A percentile compares a stretch with the other conserved stretches of the same genome.
phyloP scores from a whole-genome alignment of 2,888 invertebrate species.

The Apotomis capreana region DNA sequence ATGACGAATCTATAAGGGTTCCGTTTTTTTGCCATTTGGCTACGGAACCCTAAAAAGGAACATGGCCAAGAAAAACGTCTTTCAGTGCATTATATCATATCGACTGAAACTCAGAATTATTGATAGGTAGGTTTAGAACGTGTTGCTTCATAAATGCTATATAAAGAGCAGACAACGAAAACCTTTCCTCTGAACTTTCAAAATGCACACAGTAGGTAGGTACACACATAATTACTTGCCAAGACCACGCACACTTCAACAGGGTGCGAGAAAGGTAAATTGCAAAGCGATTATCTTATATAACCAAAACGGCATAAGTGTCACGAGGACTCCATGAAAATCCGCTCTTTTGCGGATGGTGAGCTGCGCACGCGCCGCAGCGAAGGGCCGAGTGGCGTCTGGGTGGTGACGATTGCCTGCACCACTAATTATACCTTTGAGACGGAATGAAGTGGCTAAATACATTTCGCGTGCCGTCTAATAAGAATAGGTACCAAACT shows the following conservation, averaged over 20 bases:
- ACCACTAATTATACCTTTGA: constrained; percentile 31
- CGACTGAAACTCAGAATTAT: too few species aligned
- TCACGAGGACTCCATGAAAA: background rate
- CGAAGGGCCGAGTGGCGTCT: constrained; percentile 19
- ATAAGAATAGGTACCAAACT: background rate
- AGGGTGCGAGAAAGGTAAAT: constrained; percentile 12
- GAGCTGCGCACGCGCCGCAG: too few species aligned
- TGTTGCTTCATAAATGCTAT: too few species aligned
- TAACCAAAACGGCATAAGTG: background rate
- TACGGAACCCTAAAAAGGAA: too few species aligned
- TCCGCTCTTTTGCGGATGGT: background rate
- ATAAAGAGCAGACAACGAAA: too few species aligned
- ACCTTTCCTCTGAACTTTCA: too few species aligned
- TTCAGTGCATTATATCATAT: too few species aligned
- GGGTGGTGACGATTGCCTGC: constrained; percentile 5
- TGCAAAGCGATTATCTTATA: background rate
- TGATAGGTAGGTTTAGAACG: too few species aligned
- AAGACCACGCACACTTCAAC: constrained; percentile 6
- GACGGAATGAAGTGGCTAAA: constrained; percentile 27
- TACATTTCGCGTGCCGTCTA: constrained; percentile 18
- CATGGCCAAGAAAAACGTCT: too few species aligned
- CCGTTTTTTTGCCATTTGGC: too few species aligned
- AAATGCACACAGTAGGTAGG: too few species aligned
- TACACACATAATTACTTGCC: background rate
- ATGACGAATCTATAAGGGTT: too few species aligned